Evolutionary conservation across 2,888 invertebrate species (phyloP).

Genomic region (Acholoe squamosa): DNA sequence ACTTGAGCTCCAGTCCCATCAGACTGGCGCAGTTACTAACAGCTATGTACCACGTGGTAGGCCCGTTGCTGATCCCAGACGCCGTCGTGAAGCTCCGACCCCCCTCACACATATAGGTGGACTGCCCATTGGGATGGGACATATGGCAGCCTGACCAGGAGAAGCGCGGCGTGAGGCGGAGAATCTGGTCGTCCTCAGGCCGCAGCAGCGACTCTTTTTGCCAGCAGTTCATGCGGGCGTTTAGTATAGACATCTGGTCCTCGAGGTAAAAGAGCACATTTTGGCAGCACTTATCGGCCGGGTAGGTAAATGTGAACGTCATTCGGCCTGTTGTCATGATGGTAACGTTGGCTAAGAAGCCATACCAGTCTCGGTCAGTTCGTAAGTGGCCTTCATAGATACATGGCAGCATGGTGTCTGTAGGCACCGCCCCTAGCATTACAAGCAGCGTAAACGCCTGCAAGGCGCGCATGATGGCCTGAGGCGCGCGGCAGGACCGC

Average conservation of each 20-base stretch:
- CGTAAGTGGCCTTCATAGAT: slow-evolving; percentile 69
- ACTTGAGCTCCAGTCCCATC: slow-evolving; percentile 68
- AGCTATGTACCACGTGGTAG: slow-evolving; percentile 70
- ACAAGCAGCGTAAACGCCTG: slow-evolving; percentile 10
- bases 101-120: slow-evolving; percentile 69
- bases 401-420: slow-evolving; percentile 67
- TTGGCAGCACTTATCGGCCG: slow-evolving; percentile 70
- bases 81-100: slow-evolving; percentile 69
- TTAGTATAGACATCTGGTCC: slow-evolving; percentile 68
- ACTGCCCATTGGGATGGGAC: slow-evolving; percentile 65
- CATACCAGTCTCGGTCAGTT: slow-evolving; percentile 70
- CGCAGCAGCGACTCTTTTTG: slow-evolving; percentile 68
- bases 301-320: slow-evolving; percentile 69
- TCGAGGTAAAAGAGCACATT: slow-evolving; percentile 70
- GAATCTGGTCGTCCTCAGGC: slow-evolving; percentile 70
- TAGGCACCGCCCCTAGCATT: slow-evolving; percentile 35
- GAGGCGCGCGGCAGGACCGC: not conserved
- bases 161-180: slow-evolving; percentile 70
- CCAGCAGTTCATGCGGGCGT: slow-evolving; percentile 70
- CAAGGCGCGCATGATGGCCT: not conserved
- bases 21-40: slow-evolving; percentile 69
- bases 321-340: slow-evolving; percentile 67
- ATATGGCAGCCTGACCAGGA: slow-evolving; percentile 71
- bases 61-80: slow-evolving; percentile 37
- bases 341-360: slow-evolving; percentile 70